These are phyloP conservation scores for Harpegnathos saltator DNA, from an alignment of 1,140 invertebrate species.

Conservation along the genomic window DNA sequence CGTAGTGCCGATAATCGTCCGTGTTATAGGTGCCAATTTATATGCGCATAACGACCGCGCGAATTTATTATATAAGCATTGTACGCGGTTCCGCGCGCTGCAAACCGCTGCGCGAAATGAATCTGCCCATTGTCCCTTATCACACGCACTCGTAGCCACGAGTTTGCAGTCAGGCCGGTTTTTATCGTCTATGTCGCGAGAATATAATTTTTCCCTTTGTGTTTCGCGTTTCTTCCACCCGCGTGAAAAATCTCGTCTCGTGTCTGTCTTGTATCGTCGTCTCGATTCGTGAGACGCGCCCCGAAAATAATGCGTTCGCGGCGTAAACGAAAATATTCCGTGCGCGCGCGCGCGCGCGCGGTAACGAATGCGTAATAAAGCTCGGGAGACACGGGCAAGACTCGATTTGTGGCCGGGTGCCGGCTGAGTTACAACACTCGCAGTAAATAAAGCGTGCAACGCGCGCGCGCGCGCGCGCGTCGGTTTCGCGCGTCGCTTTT, in stretches of 20 bases:
- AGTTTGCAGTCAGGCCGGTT: conserved; percentile 1
- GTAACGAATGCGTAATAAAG: conserved; percentile 52
- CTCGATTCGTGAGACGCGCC: neutral
- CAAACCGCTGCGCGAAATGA: conserved; percentile 16
- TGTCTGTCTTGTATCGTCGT: neutral
- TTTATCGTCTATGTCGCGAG: neutral
- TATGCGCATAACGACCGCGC: conserved; percentile 10
- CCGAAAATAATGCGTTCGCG: conserved; percentile 13
- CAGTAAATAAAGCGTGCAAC: conserved; percentile 67
- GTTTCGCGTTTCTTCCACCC: too few species aligned
- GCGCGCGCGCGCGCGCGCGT: conserved; percentile 51
- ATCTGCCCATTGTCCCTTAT: conserved; percentile 44
- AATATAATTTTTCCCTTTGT: conserved; percentile 9
- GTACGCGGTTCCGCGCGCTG: neutral
- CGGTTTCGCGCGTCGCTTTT: conserved; percentile 64
- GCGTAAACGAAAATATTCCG: conserved; percentile 21
- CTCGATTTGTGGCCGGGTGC: conserved; percentile 51
- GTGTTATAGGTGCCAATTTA: conserved; percentile 14
- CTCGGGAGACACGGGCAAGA: conserved; percentile 12
- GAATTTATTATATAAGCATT: conserved; percentile 23
- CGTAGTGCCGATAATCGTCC: conserved; percentile 18
- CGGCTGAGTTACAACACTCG: conserved; percentile 52
- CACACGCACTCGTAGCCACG: neutral
- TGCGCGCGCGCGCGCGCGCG: conserved; percentile 21
- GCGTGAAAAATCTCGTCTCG: neutral